A percentile compares a stretch with the other conserved stretches of the same genome.
These are phyloP conservation scores for Enhydra lutris DNA, from an alignment of 2,113 vertebrate genomes.

Conservation along the genomic window DNA sequence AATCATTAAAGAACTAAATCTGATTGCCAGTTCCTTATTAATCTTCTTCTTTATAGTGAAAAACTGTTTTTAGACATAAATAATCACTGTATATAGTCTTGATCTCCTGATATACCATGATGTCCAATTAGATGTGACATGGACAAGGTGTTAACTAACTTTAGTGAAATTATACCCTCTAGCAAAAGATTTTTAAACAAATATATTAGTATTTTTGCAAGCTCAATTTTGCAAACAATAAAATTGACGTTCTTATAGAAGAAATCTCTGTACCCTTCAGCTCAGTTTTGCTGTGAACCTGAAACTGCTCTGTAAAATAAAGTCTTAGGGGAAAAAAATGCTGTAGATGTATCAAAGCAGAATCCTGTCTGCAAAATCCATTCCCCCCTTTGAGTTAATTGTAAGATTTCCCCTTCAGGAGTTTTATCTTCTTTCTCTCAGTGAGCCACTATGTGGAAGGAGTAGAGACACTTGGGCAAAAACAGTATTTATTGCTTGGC, in stretches of 20 bases:
- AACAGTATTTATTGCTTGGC: neutral
- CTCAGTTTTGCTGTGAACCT: neutral
- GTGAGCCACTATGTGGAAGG: neutral
- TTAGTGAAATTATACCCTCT: constrained; percentile 1
- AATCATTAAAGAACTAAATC: neutral
- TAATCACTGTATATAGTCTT: neutral
- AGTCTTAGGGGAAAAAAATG: neutral
- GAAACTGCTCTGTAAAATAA: neutral
- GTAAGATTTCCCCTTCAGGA: neutral
- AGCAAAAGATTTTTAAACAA: neutral
- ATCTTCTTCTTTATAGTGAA: neutral
- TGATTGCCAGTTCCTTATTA: neutral
- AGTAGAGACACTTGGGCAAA: neutral
- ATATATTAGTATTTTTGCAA: neutral
- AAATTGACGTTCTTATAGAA: neutral
- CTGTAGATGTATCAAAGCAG: neutral
- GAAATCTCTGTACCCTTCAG: neutral
- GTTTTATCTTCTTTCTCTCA: neutral
- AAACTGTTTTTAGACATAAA: neutral
- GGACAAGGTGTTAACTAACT: neutral
- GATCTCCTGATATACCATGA: neutral
- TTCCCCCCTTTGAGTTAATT: neutral
- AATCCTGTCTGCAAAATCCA: neutral
- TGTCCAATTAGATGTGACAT: constrained; percentile 2
- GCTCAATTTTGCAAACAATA: neutral